phyloP scores from a whole-genome alignment of 1,140 invertebrate genomes.

The Euwallacea fornicatus region DNA sequence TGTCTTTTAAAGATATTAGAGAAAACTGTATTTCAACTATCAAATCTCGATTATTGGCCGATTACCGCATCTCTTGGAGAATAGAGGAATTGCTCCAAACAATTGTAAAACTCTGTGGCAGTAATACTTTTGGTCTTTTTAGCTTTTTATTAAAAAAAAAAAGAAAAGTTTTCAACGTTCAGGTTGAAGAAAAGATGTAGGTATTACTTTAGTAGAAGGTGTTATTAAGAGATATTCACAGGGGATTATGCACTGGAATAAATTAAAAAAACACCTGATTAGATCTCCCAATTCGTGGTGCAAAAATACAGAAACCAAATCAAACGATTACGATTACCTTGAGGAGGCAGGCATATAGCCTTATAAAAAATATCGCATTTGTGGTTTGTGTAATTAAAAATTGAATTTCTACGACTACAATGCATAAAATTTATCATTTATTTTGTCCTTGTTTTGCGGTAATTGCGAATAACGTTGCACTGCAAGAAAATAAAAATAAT shows the following conservation, averaged over 20 bases:
- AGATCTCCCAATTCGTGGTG: background rate
- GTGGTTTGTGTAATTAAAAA: constrained; percentile 40
- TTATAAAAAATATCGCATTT: constrained; percentile 22
- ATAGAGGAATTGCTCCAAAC: too few relatives aligned
- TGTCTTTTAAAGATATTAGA: too few relatives aligned
- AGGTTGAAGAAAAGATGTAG: too few relatives aligned
- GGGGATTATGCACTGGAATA: background rate
- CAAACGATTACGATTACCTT: constrained; percentile 4
- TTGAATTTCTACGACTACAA: constrained; percentile 39
- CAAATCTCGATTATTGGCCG: too few relatives aligned
- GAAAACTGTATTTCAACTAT: too few relatives aligned
- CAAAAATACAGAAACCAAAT: background rate
- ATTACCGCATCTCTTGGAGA: too few relatives aligned
- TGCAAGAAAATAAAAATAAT: too few relatives aligned
- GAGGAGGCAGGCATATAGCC: background rate
- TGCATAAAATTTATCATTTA: constrained; percentile 37
- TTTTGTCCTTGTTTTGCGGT: constrained; percentile 32
- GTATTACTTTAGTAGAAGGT: background rate
- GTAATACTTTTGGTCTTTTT: too few relatives aligned
- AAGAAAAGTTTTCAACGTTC: too few relatives aligned
- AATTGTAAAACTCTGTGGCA: too few relatives aligned
- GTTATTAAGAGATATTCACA: background rate
- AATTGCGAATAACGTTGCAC: background rate
- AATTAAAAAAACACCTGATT: background rate
- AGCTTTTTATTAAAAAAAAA: too few relatives aligned